Percentiles rank a stretch among this genome's conserved stretches.
Evolutionary conservation across 2,888 invertebrate species (phyloP).

Genomic region (Tinea pellionella): DNA sequence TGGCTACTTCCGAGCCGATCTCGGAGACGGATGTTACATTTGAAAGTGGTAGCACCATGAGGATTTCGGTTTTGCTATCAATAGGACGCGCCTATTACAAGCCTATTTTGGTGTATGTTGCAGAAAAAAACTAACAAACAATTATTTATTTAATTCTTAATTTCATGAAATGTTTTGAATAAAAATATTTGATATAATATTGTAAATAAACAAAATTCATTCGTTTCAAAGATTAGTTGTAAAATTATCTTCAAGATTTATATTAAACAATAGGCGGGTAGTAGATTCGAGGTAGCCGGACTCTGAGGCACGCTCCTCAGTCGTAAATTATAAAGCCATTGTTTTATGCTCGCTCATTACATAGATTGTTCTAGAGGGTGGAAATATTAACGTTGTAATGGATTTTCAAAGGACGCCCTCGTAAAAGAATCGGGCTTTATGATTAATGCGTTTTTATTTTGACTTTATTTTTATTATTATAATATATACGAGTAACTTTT

Average conservation of each 20-base stretch:
- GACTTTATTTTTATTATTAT: slow-evolving; percentile 22
- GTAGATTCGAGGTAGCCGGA: slow-evolving; percentile 6
- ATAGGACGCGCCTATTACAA: too few relatives aligned
- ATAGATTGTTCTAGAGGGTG: slow-evolving; percentile 48
- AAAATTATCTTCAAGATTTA: slow-evolving; percentile 11
- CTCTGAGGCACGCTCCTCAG: slow-evolving; percentile 19
- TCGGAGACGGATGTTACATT: too few relatives aligned
- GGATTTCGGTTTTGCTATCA: too few relatives aligned
- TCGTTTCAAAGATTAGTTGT: slow-evolving; percentile 6
- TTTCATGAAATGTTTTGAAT: too few relatives aligned
- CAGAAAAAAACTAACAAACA: too few relatives aligned
- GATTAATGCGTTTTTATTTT: slow-evolving; percentile 24
- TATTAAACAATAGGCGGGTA: slow-evolving; percentile 7
- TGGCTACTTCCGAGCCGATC: too few relatives aligned
- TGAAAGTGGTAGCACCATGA: too few relatives aligned
- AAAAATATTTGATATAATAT: neutral
- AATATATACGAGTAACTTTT: slow-evolving; percentile 16
- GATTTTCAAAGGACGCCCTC: slow-evolving; percentile 30
- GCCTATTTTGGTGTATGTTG: too few relatives aligned
- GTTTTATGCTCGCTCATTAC: slow-evolving; percentile 58
- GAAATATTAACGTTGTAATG: slow-evolving; percentile 40
- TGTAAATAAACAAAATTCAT: slow-evolving; percentile 8
- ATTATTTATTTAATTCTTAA: too few relatives aligned
- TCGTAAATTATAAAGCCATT: slow-evolving; percentile 55
- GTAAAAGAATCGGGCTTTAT: slow-evolving; percentile 24